Evolutionary conservation across 2,888 invertebrate species (phyloP), one percentile per base, ranked within the genome.

Genomic region (Xylota sylvarum): DNA sequence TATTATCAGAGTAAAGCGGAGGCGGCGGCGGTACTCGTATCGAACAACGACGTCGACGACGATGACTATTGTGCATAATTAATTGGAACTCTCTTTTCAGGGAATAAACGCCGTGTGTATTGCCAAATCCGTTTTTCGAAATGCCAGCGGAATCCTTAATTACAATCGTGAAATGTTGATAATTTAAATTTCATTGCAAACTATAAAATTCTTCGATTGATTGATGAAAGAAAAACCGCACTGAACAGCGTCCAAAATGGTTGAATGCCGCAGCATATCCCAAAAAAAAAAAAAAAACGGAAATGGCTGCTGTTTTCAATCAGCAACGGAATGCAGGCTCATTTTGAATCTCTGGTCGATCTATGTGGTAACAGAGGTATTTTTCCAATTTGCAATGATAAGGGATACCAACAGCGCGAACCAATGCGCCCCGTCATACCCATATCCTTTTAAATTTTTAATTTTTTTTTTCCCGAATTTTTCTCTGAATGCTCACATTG

Each of bases 131-230:
- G 23, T 23, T 23, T 48, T 64, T 46, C 60, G 69, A 62, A 69
- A 74, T 74, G 67, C 37, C n/a, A 12, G 7, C 14, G 70, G 60
- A 85, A 80, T 85, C 76, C 76, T 80, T 85, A 85, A 85, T 85
- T 85, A 80, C 85, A 85, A 76, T 80, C 65, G 70, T 56, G 76
- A 80, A 70, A 80, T 80, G 85, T 76, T 80, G 80, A 85, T 85
- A 80, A 85, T 85, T 85, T 80, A 85, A 85, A 85, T 80, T 80
- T 85, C 85, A 76, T 80, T 80, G 70, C 80, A 60, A 85, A 85
- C 85, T 85, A 85, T 80, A 85, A 85, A 85, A 85, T 85, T 85
- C 85, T 85, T 85, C 85, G 80, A 85, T 80, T 85, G 85, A 85
- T 85, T 85, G 85, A 85, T 85, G 85, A 85, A 85, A 85, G 62